A percentile compares a stretch with the other conserved stretches of the same genome.
These are phyloP conservation scores for Sarcophaga subvicina DNA, from an alignment of 2,888 invertebrate species.

Conservation along the genomic window DNA sequence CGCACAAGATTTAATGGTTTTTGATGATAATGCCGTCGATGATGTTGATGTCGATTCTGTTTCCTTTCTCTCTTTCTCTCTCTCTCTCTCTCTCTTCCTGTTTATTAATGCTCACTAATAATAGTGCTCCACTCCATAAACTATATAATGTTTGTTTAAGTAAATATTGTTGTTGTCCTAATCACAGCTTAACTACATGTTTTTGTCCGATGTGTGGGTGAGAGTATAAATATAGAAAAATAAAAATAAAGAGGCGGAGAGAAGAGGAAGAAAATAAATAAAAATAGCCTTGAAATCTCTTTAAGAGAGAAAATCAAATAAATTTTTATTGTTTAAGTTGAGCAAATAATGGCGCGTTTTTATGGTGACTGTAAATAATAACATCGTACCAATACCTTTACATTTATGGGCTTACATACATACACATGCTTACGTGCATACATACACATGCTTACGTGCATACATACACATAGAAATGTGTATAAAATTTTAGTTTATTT, in stretches of 20 bases:
- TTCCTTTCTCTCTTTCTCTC: neutral
- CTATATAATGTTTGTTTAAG: slow-evolving; percentile 43
- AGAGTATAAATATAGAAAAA: neutral
- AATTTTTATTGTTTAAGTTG: slow-evolving; percentile 47
- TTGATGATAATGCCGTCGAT: slow-evolving; percentile 2
- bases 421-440: too few relatives aligned
- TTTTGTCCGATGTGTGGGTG: neutral
- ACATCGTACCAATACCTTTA: too few relatives aligned
- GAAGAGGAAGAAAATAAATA: neutral
- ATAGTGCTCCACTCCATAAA: slow-evolving; percentile 4
- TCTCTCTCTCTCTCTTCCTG: neutral
- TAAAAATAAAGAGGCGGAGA: too few relatives aligned
- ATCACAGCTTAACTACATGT: neutral
- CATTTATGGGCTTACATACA: too few relatives aligned
- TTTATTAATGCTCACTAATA: slow-evolving; percentile 16
- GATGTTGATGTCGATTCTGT: slow-evolving; percentile 8
- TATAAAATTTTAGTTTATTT: too few relatives aligned
- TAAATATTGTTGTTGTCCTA: slow-evolving; percentile 37
- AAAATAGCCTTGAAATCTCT: slow-evolving; percentile 44
- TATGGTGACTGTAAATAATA: too few relatives aligned
- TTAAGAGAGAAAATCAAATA: slow-evolving; percentile 32
- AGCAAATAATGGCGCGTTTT: slow-evolving; percentile 45
- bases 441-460: too few relatives aligned
- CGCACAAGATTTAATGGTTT: slow-evolving; percentile 47
- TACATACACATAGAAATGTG: too few relatives aligned